phyloP scores from a whole-genome alignment of 2,113 vertebrate genomes.

The Pygathrix nemaeus region DNA sequence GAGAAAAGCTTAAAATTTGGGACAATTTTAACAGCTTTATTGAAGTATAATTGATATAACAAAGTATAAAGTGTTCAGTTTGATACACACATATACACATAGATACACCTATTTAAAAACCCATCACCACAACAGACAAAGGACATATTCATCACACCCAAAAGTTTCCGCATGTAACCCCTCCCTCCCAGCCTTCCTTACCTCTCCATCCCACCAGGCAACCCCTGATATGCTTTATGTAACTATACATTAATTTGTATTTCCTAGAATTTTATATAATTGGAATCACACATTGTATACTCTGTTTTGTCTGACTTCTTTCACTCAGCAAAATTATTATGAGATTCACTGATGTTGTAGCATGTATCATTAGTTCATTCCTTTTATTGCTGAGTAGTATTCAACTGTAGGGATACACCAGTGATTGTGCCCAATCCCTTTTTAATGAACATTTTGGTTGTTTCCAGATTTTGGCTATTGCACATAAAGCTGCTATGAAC shows the following conservation, averaged over 20 bases:
- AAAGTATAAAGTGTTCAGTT: not conserved
- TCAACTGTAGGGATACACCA: not conserved
- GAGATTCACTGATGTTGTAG: not conserved
- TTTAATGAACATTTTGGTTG: not conserved
- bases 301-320: conserved; percentile 6
- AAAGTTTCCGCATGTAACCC: not conserved
- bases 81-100: not conserved
- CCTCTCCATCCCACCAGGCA: not conserved
- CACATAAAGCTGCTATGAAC: not conserved
- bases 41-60: not conserved
- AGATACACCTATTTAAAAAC: not conserved
- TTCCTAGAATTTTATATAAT: not conserved
- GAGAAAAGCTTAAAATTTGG: not conserved
- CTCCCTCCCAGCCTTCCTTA: not conserved
- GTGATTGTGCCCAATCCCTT: not conserved
- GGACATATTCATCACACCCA: not conserved
- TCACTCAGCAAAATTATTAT: not conserved
- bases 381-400: not conserved
- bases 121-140: not conserved
- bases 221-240: not conserved
- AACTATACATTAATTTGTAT: not conserved
- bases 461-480: not conserved
- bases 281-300: not conserved
- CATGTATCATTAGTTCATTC: not conserved
- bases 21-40: not conserved